Evolutionary conservation across 2,888 invertebrate genomes (phyloP), one percentile per base, ranked within the genome.

Genomic region (Orthosia incerta): DNA sequence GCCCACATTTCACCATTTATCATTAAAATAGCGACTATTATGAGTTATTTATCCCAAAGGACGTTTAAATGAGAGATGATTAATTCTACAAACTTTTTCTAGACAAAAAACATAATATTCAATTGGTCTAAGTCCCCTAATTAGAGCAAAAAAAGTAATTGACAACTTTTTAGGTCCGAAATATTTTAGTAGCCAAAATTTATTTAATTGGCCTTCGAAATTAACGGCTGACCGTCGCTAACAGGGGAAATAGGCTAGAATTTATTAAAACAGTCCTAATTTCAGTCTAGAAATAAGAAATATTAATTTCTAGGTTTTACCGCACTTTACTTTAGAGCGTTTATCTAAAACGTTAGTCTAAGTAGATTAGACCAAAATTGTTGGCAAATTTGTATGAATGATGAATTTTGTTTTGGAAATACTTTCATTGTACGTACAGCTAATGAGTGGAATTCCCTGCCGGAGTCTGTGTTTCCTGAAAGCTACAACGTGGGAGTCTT

Each of bases 141-240:
- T 76, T 72, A 68, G 18, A 39, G 20, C 13, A 2, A 46, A n/a
- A n/a, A 51, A 55, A 65, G 55, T 31, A 23, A 53, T 66, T 31
- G 62, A 51, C 55, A 64, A 64, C 3, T 73, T 62, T 61, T 50
- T 23, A 45, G 18, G 31, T 4, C 45, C 63, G n/a, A 51, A 70
- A 67, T 59, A 75, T 53, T 74, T 73, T 64, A 23, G 48, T 26
- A 16, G n/a, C 48, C 69, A 45, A 48, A 60, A 79, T 79, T 75
- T 50, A 63, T 80, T 53, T 74, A 77, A 80, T 80, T 80, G 69
- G 63, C 18, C 66, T 62, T 75, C 26, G 12, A 72, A 82, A 72
- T 76, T 70, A 76, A 76, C 67, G 79, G 57, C 20, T 63, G 46
- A 55, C 71, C 64, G 72, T 69, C 57, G 45, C 67, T 57, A 56